Conservation (phyloP, 2,797 vertebrate genomes). For the Coluber constrictor region DNA sequence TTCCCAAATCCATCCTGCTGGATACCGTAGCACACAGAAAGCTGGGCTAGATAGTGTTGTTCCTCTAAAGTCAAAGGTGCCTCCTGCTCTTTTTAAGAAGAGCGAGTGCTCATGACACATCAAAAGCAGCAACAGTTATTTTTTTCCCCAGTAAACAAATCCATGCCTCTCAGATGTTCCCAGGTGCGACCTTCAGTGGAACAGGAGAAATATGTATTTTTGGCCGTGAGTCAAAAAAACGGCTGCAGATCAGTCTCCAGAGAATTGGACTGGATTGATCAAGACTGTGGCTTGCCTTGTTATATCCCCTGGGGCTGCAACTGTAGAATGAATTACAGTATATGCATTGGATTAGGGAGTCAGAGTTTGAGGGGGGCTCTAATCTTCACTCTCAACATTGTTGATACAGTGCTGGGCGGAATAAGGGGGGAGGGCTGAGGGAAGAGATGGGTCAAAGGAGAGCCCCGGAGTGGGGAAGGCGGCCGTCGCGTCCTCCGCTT, state of each 20-base stretch:
- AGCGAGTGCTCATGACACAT: background rate
- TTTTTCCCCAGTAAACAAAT: background rate
- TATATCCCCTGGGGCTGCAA: background rate
- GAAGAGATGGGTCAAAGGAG: background rate
- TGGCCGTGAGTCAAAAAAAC: background rate
- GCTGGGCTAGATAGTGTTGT: background rate
- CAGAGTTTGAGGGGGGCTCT: background rate
- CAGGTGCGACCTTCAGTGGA: background rate
- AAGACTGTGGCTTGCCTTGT: no score
- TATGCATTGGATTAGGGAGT: background rate
- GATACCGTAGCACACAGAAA: background rate
- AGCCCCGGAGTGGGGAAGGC: background rate
- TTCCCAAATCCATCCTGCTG: background rate
- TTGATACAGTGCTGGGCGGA: background rate
- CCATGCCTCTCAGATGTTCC: background rate
- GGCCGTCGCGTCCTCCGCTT: slow-evolving; percentile 5
- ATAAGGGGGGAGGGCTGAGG: background rate
- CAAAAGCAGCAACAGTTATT: background rate
- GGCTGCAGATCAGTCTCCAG: background rate
- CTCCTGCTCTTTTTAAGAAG: background rate
- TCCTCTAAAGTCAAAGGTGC: background rate
- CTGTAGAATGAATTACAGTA: background rate
- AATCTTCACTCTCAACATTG: background rate
- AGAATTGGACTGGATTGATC: background rate
- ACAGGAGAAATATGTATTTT: background rate